Evolutionary conservation across 2,797 vertebrate genomes (phyloP), one percentile per base, ranked within the genome.

Genomic region (Halcyon chelicuti): DNA sequence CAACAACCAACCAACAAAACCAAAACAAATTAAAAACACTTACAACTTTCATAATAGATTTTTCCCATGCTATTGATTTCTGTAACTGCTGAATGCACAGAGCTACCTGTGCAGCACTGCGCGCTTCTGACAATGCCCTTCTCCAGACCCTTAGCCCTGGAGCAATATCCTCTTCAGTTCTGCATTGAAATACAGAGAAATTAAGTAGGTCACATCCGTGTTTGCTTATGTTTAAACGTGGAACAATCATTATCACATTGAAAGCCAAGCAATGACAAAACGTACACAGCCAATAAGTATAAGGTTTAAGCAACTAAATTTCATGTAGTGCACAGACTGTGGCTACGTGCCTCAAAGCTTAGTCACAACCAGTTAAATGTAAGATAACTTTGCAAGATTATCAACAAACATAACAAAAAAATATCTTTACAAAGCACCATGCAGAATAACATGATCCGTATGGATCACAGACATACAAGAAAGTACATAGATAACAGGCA

Each of bases 31-130:
- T 83, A 83, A 96, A 94, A 97, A 90, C 96, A 98, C 99, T 98
- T 97, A 99, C 99, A 98, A 99, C 99, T 99, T 99, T 99, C 99
- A 99, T 99, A 98, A 99, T 99, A 90, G 99, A 99, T 97, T 99
- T 99, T 98, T 99, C 99, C 99, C 99, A 99, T 80, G 99, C 99
- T 93, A 99, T 99, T 78, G 99, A 99, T 98, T 99, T 99, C 98
- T 99, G 99, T 94, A 99, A 98, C 89, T 99, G 99, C 98, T 99
- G 99, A 97, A 99, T 98, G 94, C 99, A 99, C 98, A 99, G 99
- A 96, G 99, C 99, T 97, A 99, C 98, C 98, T 99, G 99, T 71
- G 99, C 99, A 66, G 99, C 99, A 93, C 99, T 99, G 61, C 99
- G 98, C 11, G 99, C 99, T 97, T 99, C 99, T 77, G 98, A 98